Evolutionary conservation across 2,797 vertebrate species (phyloP).

Genomic region (Rallus crepitans): DNA sequence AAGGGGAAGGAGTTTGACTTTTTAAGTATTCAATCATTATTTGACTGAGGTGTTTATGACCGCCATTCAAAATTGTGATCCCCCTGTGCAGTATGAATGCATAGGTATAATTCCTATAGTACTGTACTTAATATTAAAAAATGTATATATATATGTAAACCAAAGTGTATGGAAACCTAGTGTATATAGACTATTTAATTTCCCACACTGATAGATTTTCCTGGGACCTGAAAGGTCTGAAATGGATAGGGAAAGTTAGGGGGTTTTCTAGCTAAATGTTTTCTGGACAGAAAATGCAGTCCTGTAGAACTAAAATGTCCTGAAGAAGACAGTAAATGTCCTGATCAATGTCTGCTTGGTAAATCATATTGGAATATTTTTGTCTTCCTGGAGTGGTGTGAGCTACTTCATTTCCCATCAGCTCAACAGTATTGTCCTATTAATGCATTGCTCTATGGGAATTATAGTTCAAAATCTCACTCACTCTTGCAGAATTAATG

Average conservation of each 20-base stretch:
- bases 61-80: background rate
- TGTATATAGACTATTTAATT: rapidly evolving
- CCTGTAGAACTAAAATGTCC: background rate
- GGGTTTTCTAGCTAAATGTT: rapidly evolving
- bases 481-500: background rate
- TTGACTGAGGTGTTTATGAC: background rate
- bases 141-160: background rate
- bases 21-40: background rate
- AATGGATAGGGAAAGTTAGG: background rate
- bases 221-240: background rate
- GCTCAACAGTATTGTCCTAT: rapidly evolving
- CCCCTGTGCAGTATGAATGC: background rate
- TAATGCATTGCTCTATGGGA: background rate
- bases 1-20: background rate
- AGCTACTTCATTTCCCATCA: background rate
- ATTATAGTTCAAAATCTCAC: background rate
- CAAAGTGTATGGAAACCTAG: rapidly evolving
- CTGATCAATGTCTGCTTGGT: no score
- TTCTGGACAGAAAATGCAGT: background rate
- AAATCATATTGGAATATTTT: background rate
- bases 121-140: background rate
- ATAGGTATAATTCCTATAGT: background rate
- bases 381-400: background rate
- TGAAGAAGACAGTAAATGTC: background rate
- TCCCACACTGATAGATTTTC: background rate